Percentiles rank a stretch among this genome's conserved stretches.
Evolutionary conservation across 2,888 invertebrate genomes (phyloP).

Genomic region (Pollenia angustigena): DNA sequence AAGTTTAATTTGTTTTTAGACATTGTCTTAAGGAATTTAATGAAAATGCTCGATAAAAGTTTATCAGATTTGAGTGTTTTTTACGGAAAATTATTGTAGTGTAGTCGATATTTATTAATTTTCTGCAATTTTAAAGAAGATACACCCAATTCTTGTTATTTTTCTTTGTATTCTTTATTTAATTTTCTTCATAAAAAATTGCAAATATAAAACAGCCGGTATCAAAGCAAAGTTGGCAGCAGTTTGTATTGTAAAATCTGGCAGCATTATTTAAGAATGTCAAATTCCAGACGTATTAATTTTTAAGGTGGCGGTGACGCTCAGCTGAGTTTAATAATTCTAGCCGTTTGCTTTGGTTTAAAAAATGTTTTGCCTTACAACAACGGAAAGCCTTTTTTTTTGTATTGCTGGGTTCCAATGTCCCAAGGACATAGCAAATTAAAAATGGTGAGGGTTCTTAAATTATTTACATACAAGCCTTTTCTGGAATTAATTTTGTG

Average conservation of each 20-base stretch:
- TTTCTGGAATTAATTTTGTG: too few species aligned
- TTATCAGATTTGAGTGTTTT: not conserved
- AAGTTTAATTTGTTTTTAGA: conserved; percentile 96
- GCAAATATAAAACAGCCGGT: conserved; percentile 62
- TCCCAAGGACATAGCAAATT: too few species aligned
- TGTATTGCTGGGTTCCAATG: too few species aligned
- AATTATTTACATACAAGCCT: too few species aligned
- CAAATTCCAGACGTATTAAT: too few species aligned
- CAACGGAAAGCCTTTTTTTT: too few species aligned
- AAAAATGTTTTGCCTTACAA: too few species aligned
- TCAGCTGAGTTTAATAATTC: too few species aligned
- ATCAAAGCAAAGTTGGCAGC: conserved; percentile 4
- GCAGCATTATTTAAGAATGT: not conserved
- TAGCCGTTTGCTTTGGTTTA: too few species aligned
- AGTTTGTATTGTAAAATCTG: not conserved
- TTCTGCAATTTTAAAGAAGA: conserved; percentile 31
- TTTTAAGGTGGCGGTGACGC: too few species aligned
- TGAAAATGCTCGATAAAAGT: too few species aligned
- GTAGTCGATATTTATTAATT: not conserved
- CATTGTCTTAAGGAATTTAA: conserved; percentile 85
- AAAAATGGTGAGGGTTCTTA: too few species aligned
- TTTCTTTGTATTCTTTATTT: conserved; percentile 54
- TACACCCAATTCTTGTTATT: conserved; percentile 67
- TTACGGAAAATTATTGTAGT: not conserved
- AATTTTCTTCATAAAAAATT: conserved; percentile 20